Percentiles rank a stretch among this genome's conserved stretches.
Conservation (phyloP, 37 sponge, comb jelly and placozoan species). For the Crambe crambe region DNA sequence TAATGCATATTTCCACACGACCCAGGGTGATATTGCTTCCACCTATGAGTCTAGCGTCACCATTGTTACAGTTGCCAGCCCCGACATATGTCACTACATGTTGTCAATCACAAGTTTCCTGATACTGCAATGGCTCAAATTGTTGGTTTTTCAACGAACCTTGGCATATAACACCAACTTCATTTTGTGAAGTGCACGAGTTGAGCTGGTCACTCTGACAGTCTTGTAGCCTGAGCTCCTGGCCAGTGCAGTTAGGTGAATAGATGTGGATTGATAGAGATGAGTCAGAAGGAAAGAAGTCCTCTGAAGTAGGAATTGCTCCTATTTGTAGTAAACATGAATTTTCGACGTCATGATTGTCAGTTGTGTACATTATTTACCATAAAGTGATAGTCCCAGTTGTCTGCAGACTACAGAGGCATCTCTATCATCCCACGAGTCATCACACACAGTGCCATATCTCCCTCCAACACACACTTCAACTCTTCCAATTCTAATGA, state of each 20-base stretch:
- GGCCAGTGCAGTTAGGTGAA: not conserved
- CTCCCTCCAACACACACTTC: conserved; percentile 24
- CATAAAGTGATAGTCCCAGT: conserved; percentile 39
- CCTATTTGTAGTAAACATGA: not conserved
- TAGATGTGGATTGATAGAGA: not conserved
- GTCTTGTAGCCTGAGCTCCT: not conserved
- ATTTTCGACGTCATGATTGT: too few relatives aligned
- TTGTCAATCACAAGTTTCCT: not conserved
- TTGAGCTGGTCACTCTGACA: not conserved
- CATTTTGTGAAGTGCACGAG: not conserved
- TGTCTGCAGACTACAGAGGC: conserved; percentile 42
- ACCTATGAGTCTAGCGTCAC: conserved; percentile 6
- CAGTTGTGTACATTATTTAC: too few relatives aligned
- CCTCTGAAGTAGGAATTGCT: not conserved
- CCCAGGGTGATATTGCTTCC: conserved; percentile 3
- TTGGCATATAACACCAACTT: not conserved
- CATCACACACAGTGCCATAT: conserved; percentile 39
- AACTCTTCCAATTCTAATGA: conserved; percentile 22
- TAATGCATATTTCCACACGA: conserved; percentile 36
- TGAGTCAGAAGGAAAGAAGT: not conserved
- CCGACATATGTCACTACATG: not conserved
- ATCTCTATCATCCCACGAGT: conserved; percentile 27
- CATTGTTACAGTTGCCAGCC: conserved; percentile 19
- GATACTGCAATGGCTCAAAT: too few relatives aligned
- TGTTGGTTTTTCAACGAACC: too few relatives aligned